Evolutionary conservation across 2,888 invertebrate species (phyloP), one percentile per base, ranked within the genome.

Genomic region (Hypena proboscidalis): DNA sequence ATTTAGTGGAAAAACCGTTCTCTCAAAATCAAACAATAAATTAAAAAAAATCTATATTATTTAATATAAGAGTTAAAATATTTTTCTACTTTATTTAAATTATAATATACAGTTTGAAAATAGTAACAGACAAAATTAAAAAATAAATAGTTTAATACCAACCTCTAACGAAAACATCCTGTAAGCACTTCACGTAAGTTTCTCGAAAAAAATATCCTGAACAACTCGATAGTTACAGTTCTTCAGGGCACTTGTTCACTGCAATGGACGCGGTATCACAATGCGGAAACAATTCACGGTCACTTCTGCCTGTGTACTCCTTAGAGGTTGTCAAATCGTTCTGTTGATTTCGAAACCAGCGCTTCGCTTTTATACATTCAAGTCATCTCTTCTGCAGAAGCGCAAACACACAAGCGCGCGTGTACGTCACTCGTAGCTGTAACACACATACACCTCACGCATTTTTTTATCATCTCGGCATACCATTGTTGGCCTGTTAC

Each of bases 311-410:
- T 71, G 76, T 77, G 70, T 83, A 83, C 84, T 85, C 83, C 80
- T 86, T 79, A 79, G 85, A 84, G 84, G 63, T 83, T 83, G 78
- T 77, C 85, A 89, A 89, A 85, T 85, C 80, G 84, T 80, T 90
- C 70, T 90, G 90, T 80, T 88, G 89, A 90, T 90, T 87, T 89
- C 89, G 89, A 88, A 90, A 90, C 86, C 85, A 61, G 58, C 80
- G 80, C 84, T 74, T 77, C 81, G 85, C 86, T 90, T 90, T 85
- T 90, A 90, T 90, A 90, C 83, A 85, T 83, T 83, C 87, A 80
- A 82, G 74, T 80, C 83, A 79, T 81, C 79, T 77, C 72, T 77
- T 80, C 78, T 74, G 78, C 79, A 76, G 76, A 70, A 77, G 65
- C 56, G 69, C 67, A 61, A 45, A 73, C 52, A 67, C 66, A 74